These are phyloP conservation scores for Orthonevra nobilis DNA, from an alignment of 2,888 invertebrate species.

Conservation along the genomic window DNA sequence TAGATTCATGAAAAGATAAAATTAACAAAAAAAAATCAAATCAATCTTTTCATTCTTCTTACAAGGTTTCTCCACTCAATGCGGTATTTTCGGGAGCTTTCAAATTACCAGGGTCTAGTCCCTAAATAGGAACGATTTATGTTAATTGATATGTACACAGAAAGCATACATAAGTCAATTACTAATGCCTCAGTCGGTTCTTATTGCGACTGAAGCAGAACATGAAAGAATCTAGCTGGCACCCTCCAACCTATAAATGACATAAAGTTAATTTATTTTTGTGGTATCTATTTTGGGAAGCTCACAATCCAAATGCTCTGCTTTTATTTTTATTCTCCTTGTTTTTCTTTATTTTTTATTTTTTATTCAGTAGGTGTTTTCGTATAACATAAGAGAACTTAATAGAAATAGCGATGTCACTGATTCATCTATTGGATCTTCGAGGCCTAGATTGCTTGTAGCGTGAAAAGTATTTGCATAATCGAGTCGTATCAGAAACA, in stretches of 20 bases:
- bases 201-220: slow-evolving; percentile 45
- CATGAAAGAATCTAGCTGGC: slow-evolving; percentile 28
- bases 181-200: slow-evolving; percentile 52
- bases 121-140: slow-evolving; percentile 58
- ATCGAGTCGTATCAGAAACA: slow-evolving; percentile 51
- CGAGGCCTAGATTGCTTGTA: slow-evolving; percentile 56
- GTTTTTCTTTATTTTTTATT: slow-evolving; percentile 36
- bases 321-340: slow-evolving; percentile 36
- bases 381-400: slow-evolving; percentile 7
- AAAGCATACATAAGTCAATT: slow-evolving; percentile 64
- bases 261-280: slow-evolving; percentile 63
- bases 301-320: slow-evolving; percentile 56
- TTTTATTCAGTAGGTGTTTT: slow-evolving; percentile 29
- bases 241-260: slow-evolving; percentile 54
- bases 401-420: slow-evolving; percentile 67
- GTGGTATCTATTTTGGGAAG: slow-evolving; percentile 58
- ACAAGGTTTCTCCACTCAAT: slow-evolving; percentile 21
- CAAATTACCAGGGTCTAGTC: neutral
- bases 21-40: slow-evolving; percentile 34
- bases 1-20: slow-evolving; percentile 56
- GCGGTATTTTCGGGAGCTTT: neutral
- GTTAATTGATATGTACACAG: slow-evolving; percentile 53
- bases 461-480: slow-evolving; percentile 54
- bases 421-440: slow-evolving; percentile 64
- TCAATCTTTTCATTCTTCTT: slow-evolving; percentile 23